Conservation (phyloP, 2,113 vertebrate species). For the Neofelis nebulosa region DNA sequence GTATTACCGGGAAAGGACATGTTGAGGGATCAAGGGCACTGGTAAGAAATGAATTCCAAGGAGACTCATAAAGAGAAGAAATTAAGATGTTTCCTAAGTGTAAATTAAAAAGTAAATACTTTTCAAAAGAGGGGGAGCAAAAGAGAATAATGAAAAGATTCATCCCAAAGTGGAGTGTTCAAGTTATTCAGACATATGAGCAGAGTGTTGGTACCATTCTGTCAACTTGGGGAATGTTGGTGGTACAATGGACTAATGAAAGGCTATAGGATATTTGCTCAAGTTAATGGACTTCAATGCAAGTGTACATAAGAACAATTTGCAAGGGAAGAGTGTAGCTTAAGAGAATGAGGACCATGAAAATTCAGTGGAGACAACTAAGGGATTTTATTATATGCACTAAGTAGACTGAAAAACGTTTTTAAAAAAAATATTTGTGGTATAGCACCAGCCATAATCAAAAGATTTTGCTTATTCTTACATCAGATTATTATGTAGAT, state of each 20-base stretch:
- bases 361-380: conserved; percentile 32
- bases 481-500: conserved; percentile 28
- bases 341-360: background rate
- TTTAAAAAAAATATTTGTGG: conserved; percentile 13
- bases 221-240: background rate
- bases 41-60: conserved; percentile 22
- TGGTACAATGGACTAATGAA: background rate
- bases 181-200: background rate
- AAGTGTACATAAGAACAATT: conserved; percentile 7
- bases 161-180: background rate
- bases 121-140: background rate
- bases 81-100: background rate
- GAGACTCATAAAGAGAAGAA: background rate
- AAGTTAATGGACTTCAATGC: background rate
- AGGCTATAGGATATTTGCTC: background rate
- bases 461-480: background rate
- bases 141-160: background rate
- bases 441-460: background rate
- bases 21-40: background rate
- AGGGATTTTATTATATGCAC: background rate
- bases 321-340: background rate
- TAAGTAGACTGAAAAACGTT: conserved; percentile 28
- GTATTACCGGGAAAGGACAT: background rate
- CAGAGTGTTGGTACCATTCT: background rate
- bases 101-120: background rate